These are phyloP conservation scores for Drosophila biarmipes DNA, from an alignment of 1,140 invertebrate species.

Conservation along the genomic window DNA sequence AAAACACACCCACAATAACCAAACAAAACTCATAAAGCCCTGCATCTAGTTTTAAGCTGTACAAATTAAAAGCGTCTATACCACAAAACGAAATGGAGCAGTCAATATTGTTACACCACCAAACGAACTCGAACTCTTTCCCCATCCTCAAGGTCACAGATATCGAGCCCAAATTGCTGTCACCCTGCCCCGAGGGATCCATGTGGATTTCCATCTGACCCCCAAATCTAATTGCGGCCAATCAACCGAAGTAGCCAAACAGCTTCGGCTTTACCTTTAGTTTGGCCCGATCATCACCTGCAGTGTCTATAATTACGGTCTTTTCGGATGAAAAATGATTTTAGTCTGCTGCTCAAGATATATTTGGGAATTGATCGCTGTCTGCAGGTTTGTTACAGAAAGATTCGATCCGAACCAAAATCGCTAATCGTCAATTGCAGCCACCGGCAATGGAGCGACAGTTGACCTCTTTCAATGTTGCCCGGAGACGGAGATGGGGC, in stretches of 20 bases:
- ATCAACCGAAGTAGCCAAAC: constrained; percentile 44
- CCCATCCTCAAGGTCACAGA: constrained; percentile 47
- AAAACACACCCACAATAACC: not conserved
- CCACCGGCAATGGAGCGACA: constrained; percentile 42
- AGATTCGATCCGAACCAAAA: constrained; percentile 26
- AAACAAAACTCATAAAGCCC: constrained; percentile 22
- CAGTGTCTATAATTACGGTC: constrained; percentile 64
- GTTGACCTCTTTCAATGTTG: constrained; percentile 61
- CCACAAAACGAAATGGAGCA: constrained; percentile 15
- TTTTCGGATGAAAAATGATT: constrained; percentile 67
- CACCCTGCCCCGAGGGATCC: constrained; percentile 38
- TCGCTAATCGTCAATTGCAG: constrained; percentile 66
- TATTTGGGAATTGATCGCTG: constrained; percentile 17
- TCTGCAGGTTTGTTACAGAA: constrained; percentile 44
- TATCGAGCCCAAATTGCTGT: constrained; percentile 49
- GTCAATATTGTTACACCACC: constrained; percentile 46
- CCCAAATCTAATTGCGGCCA: constrained; percentile 60
- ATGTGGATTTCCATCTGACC: constrained; percentile 39
- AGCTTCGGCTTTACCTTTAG: constrained; percentile 42
- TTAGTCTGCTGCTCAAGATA: constrained; percentile 12
- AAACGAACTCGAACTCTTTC: constrained; percentile 8
- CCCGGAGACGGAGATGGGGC: constrained; percentile 31
- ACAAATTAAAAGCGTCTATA: constrained; percentile 57
- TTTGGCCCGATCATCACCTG: constrained; percentile 60
- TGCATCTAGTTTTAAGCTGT: constrained; percentile 60